A percentile compares a stretch with the other conserved stretches of the same genome.
These are phyloP conservation scores for Hypotaenidia okinawae DNA, from an alignment of 2,797 vertebrate genomes.

Conservation along the genomic window DNA sequence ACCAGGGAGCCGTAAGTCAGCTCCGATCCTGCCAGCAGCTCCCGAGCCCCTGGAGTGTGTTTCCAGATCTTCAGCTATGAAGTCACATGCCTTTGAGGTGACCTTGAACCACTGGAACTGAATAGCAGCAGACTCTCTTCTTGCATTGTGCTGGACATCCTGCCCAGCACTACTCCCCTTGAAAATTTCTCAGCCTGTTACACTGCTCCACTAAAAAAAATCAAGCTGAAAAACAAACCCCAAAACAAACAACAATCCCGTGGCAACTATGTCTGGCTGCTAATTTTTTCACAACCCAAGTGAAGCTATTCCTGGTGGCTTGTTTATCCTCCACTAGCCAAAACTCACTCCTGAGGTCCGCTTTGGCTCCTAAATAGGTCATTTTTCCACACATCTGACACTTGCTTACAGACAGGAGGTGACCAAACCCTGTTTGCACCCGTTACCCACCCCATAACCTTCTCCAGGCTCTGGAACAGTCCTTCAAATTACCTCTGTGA, in stretches of 20 bases:
- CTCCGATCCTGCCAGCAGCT: neutral
- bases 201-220: rapidly evolving
- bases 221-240: no score
- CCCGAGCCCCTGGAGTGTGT: neutral
- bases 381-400: neutral
- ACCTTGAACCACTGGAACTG: neutral
- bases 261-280: neutral
- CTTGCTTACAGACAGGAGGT: neutral
- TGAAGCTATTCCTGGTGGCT: neutral
- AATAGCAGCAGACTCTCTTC: neutral
- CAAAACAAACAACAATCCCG: no score
- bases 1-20: neutral
- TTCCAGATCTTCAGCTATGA: neutral
- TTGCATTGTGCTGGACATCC: neutral
- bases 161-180: neutral
- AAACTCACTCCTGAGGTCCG: neutral
- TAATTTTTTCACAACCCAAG: neutral
- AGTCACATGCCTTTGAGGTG: neutral
- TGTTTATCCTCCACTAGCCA: neutral
- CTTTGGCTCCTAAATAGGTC: rapidly evolving
- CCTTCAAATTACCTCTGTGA: neutral
- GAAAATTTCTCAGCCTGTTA: neutral
- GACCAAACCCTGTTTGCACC: neutral
- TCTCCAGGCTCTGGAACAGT: neutral
- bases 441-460: neutral